These are phyloP conservation scores for Cyanoramphus novaezelandiae DNA, from an alignment of 2,113 vertebrate species.

Conservation along the genomic window DNA sequence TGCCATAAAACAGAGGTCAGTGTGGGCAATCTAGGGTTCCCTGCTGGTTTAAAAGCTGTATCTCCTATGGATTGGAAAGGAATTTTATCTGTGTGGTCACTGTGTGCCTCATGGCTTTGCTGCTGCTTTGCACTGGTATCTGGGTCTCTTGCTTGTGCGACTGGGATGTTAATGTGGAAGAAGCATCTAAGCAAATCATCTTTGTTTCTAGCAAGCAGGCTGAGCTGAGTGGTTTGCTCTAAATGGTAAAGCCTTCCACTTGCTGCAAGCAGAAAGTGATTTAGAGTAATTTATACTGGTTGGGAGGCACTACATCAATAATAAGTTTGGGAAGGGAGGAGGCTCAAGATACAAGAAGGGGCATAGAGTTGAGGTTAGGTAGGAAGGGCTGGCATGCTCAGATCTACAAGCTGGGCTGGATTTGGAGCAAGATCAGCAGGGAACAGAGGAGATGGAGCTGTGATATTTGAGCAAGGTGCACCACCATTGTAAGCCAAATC, in stretches of 20 bases:
- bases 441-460: background rate
- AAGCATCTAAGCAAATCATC: background rate
- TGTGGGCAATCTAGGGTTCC: background rate
- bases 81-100: background rate
- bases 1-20: conserved; percentile 10
- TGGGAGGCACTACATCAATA: background rate
- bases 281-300: background rate
- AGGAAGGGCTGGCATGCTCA: background rate
- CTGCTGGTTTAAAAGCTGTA: background rate
- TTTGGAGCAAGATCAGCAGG: background rate
- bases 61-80: background rate
- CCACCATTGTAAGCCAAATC: background rate
- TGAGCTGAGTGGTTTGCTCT: background rate
- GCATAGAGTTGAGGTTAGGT: background rate
- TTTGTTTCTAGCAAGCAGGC: background rate
- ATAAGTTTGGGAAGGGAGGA: background rate
- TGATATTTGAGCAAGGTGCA: background rate
- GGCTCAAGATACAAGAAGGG: background rate
- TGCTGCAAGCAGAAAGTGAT: background rate
- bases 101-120: background rate
- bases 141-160: accelerated
- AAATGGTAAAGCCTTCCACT: background rate
- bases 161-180: background rate
- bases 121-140: background rate
- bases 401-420: background rate